phyloP scores from a whole-genome alignment of 1,140 invertebrate species.

The Thaumetopoea pityocampa region DNA sequence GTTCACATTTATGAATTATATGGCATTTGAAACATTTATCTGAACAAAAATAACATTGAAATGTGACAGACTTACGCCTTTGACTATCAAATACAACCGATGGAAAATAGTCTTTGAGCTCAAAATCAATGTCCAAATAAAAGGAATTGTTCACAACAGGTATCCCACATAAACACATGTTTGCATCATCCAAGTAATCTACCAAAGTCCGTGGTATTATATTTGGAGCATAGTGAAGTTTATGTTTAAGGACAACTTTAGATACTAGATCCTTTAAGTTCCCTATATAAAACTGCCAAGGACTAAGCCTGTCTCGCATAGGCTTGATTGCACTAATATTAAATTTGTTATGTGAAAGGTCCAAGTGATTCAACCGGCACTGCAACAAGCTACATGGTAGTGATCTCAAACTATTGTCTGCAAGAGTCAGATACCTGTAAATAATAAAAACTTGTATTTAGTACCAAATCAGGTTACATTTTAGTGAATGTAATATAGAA shows the following conservation, averaged over 20 bases:
- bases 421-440: constrained; percentile 69
- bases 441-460: constrained; percentile 15
- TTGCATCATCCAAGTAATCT: constrained; percentile 77
- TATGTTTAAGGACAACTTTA: constrained; percentile 54
- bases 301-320: constrained; percentile 40
- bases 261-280: constrained; percentile 51
- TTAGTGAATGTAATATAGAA: too few species aligned
- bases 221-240: constrained; percentile 76
- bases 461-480: neutral
- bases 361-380: constrained; percentile 72
- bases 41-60: constrained; percentile 80
- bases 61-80: constrained; percentile 52
- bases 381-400: constrained; percentile 77
- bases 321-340: constrained; percentile 36
- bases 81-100: constrained; percentile 59
- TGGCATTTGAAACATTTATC: constrained; percentile 72
- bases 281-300: constrained; percentile 62
- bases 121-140: constrained; percentile 50
- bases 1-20: too few species aligned
- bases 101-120: constrained; percentile 62
- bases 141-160: constrained; percentile 76
- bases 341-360: constrained; percentile 77
- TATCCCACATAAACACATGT: constrained; percentile 79
- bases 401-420: constrained; percentile 73
- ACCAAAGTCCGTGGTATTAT: constrained; percentile 78